Evolutionary conservation across 2,888 invertebrate species (phyloP).

Genomic region (Trisateles emortualis): DNA sequence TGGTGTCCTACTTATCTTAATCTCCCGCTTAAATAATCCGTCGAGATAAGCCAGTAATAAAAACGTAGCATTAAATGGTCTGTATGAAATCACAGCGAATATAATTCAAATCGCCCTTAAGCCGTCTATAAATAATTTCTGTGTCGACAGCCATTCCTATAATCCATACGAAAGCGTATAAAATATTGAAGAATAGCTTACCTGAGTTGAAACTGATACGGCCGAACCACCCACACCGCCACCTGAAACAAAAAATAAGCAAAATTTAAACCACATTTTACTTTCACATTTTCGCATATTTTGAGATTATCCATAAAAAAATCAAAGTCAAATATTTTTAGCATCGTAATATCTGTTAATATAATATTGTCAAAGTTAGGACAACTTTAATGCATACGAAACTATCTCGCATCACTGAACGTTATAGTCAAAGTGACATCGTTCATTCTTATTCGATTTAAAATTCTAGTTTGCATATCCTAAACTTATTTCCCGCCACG

Average conservation of each 20-base stretch:
- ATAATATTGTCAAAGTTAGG: not conserved
- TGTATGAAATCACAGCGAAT: not conserved
- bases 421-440: not conserved
- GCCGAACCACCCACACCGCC: constrained; percentile 68
- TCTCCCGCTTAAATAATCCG: too few relatives aligned
- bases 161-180: constrained; percentile 3
- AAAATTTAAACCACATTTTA: not conserved
- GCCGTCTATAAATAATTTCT: not conserved
- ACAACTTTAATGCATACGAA: not conserved
- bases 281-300: too few relatives aligned
- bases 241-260: constrained; percentile 64
- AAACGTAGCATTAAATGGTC: too few relatives aligned
- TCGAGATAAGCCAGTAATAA: too few relatives aligned
- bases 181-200: constrained; percentile 45
- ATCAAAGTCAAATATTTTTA: too few relatives aligned
- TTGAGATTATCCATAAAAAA: too few relatives aligned
- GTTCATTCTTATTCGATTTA: constrained; percentile 3
- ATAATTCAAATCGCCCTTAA: not conserved
- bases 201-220: constrained; percentile 83
- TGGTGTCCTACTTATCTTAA: too few relatives aligned
- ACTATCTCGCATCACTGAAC: not conserved
- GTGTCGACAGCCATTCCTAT: not conserved
- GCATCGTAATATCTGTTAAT: too few relatives aligned
- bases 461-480: constrained; percentile 1
- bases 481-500: not conserved